A percentile compares a stretch with the other conserved stretches of the same genome.
Conservation (phyloP, 1,140 invertebrate genomes). For the Plodia interpunctella region DNA sequence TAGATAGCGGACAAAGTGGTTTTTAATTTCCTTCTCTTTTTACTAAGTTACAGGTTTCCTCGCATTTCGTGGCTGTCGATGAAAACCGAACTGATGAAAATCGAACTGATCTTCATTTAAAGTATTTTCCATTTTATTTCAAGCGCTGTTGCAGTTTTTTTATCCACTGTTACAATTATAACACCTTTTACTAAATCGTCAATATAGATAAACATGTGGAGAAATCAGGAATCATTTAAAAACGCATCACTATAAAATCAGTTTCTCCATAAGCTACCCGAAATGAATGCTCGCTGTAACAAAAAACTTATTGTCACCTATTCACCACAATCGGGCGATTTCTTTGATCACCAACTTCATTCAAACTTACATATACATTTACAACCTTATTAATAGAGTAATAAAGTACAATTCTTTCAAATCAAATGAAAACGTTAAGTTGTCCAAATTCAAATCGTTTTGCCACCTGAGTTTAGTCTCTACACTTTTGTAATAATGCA, state of each 20-base stretch:
- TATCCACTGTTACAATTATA: background rate
- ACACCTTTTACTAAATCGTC: background rate
- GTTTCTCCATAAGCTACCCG: constrained; percentile 62
- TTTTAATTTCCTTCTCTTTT: too few species aligned
- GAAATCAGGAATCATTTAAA: constrained; percentile 56
- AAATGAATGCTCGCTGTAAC: constrained; percentile 45
- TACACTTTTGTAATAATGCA: constrained; percentile 40
- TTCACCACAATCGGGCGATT: constrained; percentile 51
- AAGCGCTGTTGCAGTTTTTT: too few species aligned
- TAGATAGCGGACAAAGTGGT: too few species aligned
- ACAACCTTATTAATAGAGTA: constrained; percentile 6
- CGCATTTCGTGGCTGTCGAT: too few species aligned
- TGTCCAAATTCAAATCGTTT: constrained; percentile 15
- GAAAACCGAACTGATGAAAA: too few species aligned
- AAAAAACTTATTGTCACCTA: constrained; percentile 58
- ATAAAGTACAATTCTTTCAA: constrained; percentile 8
- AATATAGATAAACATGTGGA: constrained; percentile 5
- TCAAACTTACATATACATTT: background rate
- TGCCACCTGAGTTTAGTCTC: constrained; percentile 31
- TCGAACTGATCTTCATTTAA: too few species aligned
- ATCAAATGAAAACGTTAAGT: constrained; percentile 3
- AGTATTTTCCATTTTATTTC: too few species aligned
- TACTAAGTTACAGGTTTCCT: too few species aligned
- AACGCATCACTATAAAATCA: constrained; percentile 40
- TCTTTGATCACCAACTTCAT: constrained; percentile 29